Conservation (phyloP, 2,113 vertebrate species). For the Leiothrix lutea region DNA sequence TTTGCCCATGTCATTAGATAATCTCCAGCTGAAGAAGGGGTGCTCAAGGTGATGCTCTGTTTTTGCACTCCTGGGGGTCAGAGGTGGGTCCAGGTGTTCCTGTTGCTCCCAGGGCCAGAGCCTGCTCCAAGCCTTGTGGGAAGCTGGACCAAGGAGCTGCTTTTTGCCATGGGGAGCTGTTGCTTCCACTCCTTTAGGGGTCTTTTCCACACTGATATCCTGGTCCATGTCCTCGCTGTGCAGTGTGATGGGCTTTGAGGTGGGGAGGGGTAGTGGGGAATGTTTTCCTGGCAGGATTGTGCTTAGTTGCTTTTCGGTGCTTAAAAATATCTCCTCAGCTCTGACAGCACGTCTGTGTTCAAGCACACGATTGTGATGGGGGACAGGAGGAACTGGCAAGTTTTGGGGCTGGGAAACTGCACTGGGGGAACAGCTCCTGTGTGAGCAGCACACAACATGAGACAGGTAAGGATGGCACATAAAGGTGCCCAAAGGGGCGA, state of each 20-base stretch:
- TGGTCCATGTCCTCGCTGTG: neutral
- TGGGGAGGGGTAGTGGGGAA: neutral
- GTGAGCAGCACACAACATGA: neutral
- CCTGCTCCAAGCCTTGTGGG: neutral
- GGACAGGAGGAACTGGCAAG: neutral
- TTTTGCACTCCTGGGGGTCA: neutral
- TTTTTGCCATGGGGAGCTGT: neutral
- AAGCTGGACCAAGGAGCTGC: neutral
- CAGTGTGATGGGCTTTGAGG: neutral
- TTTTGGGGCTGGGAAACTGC: neutral
- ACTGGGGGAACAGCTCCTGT: neutral
- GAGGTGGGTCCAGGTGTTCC: neutral
- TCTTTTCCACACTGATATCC: neutral
- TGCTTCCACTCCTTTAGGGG: neutral
- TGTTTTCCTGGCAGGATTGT: neutral
- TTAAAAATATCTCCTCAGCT: slow-evolving; percentile 26
- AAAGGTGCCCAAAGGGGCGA: neutral
- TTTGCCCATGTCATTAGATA: neutral
- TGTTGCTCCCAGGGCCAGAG: neutral
- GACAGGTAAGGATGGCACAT: neutral
- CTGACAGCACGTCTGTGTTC: neutral
- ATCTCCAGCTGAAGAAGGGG: neutral
- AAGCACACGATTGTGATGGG: neutral
- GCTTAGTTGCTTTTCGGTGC: neutral
- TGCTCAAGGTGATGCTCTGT: neutral